Conservation (phyloP, 1,140 invertebrate species). For the Aphis gossypii region DNA sequence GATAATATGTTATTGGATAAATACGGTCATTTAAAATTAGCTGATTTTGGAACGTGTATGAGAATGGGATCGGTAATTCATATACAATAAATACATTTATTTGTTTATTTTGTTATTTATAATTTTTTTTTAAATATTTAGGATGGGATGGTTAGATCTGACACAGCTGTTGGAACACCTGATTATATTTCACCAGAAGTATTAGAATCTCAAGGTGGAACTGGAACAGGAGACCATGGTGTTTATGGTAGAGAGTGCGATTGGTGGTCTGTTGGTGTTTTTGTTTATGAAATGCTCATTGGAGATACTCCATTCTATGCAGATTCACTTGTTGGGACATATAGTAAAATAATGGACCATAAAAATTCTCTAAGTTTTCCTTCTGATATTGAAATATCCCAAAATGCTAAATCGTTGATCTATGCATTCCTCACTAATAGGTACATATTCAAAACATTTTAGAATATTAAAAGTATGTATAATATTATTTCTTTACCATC, state of each 20-base stretch:
- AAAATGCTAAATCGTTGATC: slow-evolving; percentile 91
- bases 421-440: slow-evolving; percentile 91
- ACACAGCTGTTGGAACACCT: slow-evolving; percentile 98
- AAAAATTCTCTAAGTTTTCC: slow-evolving; percentile 95
- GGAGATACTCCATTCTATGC: slow-evolving; percentile 99
- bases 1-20: slow-evolving; percentile 98
- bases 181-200: slow-evolving; percentile 99
- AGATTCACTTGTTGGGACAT: slow-evolving; percentile 96
- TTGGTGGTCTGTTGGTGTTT: slow-evolving; percentile 99
- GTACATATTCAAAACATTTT: slow-evolving; percentile 62
- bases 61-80: slow-evolving; percentile 85
- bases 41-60: slow-evolving; percentile 99
- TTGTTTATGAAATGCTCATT: slow-evolving; percentile 98
- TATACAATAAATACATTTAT: background rate
- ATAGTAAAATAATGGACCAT: slow-evolving; percentile 99
- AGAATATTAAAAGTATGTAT: background rate
- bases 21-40: slow-evolving; percentile 94
- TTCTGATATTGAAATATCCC: slow-evolving; percentile 90
- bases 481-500: slow-evolving; percentile 35
- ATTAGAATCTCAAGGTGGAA: slow-evolving; percentile 94
- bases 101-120: background rate
- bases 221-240: slow-evolving; percentile 88
- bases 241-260: slow-evolving; percentile 96
- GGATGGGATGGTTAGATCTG: slow-evolving; percentile 93
- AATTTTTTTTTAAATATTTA: slow-evolving; percentile 63